Conservation (phyloP, 2,888 invertebrate species). For the Nebria salina region DNA sequence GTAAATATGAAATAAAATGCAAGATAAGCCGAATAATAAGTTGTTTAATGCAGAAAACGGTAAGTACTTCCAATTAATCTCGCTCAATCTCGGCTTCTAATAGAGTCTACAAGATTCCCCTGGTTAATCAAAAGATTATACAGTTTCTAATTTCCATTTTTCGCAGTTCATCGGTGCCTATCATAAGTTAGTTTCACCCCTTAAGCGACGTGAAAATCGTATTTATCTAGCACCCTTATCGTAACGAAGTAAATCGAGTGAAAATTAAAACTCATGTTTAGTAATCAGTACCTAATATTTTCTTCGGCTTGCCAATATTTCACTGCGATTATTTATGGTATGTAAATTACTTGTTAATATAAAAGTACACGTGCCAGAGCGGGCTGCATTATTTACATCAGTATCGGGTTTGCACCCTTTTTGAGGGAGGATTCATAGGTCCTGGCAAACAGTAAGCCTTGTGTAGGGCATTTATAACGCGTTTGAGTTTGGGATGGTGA, state of each 20-base stretch:
- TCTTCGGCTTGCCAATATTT: conserved; percentile 19
- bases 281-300: conserved; percentile 39
- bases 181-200: conserved; percentile 35
- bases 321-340: conserved; percentile 31
- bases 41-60: background rate
- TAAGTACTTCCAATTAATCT: background rate
- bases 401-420: conserved; percentile 8
- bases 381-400: background rate
- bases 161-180: conserved; percentile 30
- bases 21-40: background rate
- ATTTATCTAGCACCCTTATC: conserved; percentile 16
- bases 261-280: conserved; percentile 34
- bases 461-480: conserved; percentile 23
- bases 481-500: conserved; percentile 17
- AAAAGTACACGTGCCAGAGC: conserved; percentile 30
- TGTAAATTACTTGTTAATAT: conserved; percentile 31
- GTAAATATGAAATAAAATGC: background rate
- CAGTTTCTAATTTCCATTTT: conserved; percentile 35
- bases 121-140: background rate
- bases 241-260: conserved; percentile 22
- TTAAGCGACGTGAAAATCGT: background rate
- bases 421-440: background rate
- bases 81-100: background rate
- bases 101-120: background rate
- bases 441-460: conserved; percentile 25